phyloP scores from a whole-genome alignment of 2,113 vertebrate species.

The Eurypyga helias region DNA sequence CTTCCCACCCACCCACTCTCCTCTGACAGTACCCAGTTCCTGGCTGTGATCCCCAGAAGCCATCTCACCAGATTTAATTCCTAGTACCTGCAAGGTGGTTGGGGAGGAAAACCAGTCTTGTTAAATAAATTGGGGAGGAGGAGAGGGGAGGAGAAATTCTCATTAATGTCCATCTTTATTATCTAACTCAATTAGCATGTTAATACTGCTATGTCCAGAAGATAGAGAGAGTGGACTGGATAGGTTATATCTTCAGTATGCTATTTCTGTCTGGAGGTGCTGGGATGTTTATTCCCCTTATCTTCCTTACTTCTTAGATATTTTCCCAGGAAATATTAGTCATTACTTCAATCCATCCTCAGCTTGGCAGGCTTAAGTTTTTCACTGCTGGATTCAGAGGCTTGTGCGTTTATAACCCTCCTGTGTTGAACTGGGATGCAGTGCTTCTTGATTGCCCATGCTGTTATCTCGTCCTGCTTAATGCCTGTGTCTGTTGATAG shows the following conservation, averaged over 20 bases:
- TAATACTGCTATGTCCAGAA: background rate
- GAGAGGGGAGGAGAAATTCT: background rate
- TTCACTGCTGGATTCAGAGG: conserved; percentile 60
- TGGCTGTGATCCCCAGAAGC: background rate
- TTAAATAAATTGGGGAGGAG: background rate
- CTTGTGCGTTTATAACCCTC: conserved; percentile 62
- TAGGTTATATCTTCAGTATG: background rate
- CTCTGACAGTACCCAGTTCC: background rate
- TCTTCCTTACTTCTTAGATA: conserved; percentile 37
- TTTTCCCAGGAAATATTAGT: conserved; percentile 55
- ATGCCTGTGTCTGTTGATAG: conserved; percentile 69
- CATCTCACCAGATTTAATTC: background rate
- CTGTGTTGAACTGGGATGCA: conserved; percentile 57
- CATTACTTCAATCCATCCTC: conserved; percentile 65
- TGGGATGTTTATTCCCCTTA: conserved; percentile 58
- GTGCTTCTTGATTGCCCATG: conserved; percentile 61
- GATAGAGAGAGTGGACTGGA: background rate
- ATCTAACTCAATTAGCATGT: conserved; percentile 14
- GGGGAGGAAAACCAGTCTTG: background rate
- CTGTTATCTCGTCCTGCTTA: conserved; percentile 71
- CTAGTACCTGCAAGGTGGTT: background rate
- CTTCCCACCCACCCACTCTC: background rate
- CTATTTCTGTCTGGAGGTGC: conserved; percentile 38
- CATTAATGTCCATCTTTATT: background rate
- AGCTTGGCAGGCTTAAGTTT: conserved; percentile 64